phyloP scores from a whole-genome alignment of 2,113 vertebrate genomes.

The Nicator chloris region DNA sequence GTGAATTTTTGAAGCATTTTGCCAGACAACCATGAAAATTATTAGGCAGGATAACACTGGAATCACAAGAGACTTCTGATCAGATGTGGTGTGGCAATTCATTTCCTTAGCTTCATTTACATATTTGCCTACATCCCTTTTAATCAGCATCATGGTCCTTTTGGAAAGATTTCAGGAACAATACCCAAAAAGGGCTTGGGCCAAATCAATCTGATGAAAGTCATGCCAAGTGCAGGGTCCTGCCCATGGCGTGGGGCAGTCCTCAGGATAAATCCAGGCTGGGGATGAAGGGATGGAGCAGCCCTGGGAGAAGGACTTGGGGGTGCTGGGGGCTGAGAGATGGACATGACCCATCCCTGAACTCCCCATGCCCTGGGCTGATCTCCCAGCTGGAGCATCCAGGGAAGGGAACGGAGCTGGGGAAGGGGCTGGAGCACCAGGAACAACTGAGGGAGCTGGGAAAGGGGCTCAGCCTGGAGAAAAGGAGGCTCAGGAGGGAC shows the following conservation, averaged over 20 bases:
- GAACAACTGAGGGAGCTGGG: not conserved
- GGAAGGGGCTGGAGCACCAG: not conserved
- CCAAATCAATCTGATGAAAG: not conserved
- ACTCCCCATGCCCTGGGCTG: not conserved
- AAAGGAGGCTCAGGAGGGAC: not conserved
- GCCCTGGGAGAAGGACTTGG: not conserved
- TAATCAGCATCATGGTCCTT: not conserved
- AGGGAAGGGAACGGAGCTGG: not conserved
- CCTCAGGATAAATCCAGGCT: accelerated
- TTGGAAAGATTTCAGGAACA: not conserved
- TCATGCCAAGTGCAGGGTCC: not conserved
- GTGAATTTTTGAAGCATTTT: not conserved
- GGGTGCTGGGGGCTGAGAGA: not conserved
- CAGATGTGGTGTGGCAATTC: not conserved
- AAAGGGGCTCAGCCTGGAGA: not conserved
- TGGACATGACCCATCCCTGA: not conserved
- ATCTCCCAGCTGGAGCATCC: not conserved
- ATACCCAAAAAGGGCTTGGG: not conserved
- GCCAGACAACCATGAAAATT: not conserved
- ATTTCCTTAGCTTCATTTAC: not conserved
- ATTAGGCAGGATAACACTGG: not conserved
- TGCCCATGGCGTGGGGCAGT: accelerated
- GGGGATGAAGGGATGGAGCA: not conserved
- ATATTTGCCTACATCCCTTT: not conserved
- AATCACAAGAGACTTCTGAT: not conserved